phyloP scores from a whole-genome alignment of 2,797 vertebrate species.

The Bucorvus abyssinicus region DNA sequence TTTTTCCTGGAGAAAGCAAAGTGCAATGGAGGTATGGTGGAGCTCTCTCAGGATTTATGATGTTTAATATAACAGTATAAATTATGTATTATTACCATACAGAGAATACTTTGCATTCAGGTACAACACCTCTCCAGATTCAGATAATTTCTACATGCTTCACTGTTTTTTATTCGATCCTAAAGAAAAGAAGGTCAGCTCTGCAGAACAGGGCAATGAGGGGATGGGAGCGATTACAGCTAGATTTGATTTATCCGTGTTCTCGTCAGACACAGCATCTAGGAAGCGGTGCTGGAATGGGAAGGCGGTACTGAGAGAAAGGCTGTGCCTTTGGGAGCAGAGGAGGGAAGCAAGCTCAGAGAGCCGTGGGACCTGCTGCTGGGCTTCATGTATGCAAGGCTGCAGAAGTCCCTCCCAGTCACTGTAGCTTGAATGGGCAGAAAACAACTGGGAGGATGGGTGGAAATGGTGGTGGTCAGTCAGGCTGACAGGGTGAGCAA shows the following conservation, averaged over 20 bases:
- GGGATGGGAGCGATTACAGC: neutral
- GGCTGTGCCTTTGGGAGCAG: accelerated
- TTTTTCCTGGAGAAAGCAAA: neutral
- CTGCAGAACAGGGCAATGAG: neutral
- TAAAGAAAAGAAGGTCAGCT: neutral
- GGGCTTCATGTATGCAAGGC: accelerated
- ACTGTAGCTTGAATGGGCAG: neutral
- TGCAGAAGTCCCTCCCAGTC: neutral
- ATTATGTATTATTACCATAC: neutral
- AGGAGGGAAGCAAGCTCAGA: neutral
- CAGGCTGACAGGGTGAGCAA: neutral
- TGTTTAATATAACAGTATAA: neutral
- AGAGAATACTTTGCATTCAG: neutral
- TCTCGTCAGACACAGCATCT: neutral
- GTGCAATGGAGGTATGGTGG: neutral
- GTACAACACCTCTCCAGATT: neutral
- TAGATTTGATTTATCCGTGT: neutral
- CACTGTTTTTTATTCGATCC: neutral
- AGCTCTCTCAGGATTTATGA: neutral
- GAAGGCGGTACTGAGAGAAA: neutral
- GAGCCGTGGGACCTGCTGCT: neutral
- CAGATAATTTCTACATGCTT: neutral
- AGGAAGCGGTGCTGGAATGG: neutral
- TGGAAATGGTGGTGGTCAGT: neutral
- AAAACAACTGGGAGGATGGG: neutral